phyloP scores from a whole-genome alignment of 2,113 vertebrate genomes.

The Podiceps cristatus region DNA sequence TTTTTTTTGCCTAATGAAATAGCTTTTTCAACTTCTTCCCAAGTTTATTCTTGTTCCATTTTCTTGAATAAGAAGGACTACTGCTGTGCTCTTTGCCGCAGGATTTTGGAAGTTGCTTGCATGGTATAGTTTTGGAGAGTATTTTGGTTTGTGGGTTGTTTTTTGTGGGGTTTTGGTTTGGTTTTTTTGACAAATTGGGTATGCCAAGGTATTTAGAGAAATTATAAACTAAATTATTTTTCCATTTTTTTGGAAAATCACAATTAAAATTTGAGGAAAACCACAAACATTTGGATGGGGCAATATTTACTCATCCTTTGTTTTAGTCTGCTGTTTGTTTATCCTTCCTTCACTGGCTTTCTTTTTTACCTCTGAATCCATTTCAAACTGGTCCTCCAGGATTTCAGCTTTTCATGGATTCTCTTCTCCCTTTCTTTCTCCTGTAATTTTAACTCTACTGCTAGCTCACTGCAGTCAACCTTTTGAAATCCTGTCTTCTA shows the following conservation, averaged over 20 bases:
- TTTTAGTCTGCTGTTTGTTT: background rate
- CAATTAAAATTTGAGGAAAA: background rate
- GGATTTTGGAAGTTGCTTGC: background rate
- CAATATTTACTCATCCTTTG: background rate
- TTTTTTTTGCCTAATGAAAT: background rate
- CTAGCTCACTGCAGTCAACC: background rate
- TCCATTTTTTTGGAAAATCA: background rate
- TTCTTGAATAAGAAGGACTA: background rate
- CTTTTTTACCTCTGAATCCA: constrained; percentile 4
- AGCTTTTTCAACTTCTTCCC: background rate
- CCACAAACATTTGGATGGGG: background rate
- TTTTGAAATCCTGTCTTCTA: background rate
- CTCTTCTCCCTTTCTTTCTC: background rate
- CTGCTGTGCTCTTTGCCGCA: background rate
- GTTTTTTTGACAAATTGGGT: background rate
- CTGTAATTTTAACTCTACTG: background rate
- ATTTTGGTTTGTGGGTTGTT: background rate
- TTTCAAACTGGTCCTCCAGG: background rate
- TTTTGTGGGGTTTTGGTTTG: background rate
- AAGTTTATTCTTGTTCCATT: background rate
- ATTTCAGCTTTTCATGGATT: background rate
- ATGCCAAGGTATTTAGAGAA: background rate
- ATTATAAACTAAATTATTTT: background rate
- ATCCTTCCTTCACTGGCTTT: background rate
- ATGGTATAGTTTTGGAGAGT: background rate